Base-by-base conservation (phyloP, 2,888 invertebrate genomes). In the Acleris cristana region DNA sequence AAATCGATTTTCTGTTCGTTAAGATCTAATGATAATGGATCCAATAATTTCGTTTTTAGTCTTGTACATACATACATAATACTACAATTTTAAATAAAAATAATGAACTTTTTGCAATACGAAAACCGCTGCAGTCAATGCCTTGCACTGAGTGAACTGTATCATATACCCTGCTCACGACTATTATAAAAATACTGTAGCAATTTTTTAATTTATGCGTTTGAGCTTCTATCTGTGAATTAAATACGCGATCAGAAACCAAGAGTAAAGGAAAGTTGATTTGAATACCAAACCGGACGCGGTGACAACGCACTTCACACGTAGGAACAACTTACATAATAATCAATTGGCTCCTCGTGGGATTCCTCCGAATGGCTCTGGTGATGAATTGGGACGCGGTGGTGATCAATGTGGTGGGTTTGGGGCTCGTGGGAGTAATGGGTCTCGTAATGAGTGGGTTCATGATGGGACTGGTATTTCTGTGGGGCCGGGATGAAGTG, bases 261-360 rank as follows among this genome's bases (percentile, higher is more conserved):
- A 85, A 82, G 81, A 85, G 82, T 74, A 84, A 80, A 85, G 78
- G 89, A 90, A 90, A 90, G 90, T 85, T 76, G 73, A 69, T 70
- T 78, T 84, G 79, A 83, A 82, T 80, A 73, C 71, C 71, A 70
- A 77, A 77, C 81, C 81, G 82, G 79, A 79, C 72, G 72, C 79
- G 79, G 75, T 75, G 73, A 74, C 72, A 71, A 70, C 74, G 71
- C 75, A 74, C 68, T 74, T 73, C 73, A 73, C 66, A 70, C 71
- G 71, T 56, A 69, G 53, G 56, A 67, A 69, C 56, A 59, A 81
- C 91, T 92, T 86, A 92, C 92, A 79, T 91, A 92, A 89, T 90
- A 92, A 79, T 92, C 92, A 18, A 92, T 77, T 44, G 86, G 87
- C 72, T 91, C 88, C 53, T 90, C 89, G 75, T 89, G 85, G 19